A percentile compares a stretch with the other conserved stretches of the same genome.
Evolutionary conservation across 2,888 invertebrate species (phyloP).

Genomic region (Apotomis turbidana): DNA sequence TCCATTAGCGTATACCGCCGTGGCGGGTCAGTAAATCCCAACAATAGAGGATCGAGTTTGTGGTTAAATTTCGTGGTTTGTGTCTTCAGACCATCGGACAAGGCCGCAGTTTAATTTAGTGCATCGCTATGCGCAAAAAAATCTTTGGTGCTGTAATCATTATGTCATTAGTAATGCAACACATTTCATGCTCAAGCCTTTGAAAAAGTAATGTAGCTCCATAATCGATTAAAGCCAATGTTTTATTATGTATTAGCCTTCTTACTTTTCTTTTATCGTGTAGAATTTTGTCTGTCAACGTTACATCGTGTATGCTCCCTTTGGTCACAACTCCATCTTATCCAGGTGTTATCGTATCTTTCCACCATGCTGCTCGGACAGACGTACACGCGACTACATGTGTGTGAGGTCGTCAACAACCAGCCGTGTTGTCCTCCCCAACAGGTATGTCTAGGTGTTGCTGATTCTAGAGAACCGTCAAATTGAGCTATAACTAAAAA

Average conservation of each 20-base stretch:
- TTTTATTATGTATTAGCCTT: no score
- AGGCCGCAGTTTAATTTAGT: not conserved
- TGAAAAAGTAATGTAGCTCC: not conserved
- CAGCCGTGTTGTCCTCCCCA: constrained; percentile 91
- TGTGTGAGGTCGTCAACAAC: constrained; percentile 93
- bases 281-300: not conserved
- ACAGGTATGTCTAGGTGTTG: constrained; percentile 69
- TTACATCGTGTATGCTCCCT: constrained; percentile 28
- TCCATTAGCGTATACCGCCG: constrained; percentile 3
- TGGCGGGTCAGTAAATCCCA: not conserved
- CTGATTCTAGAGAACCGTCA: constrained; percentile 33
- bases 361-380: constrained; percentile 83
- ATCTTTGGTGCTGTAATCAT: not conserved
- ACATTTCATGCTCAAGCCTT: not conserved
- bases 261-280: not conserved
- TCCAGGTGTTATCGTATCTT: constrained; percentile 72
- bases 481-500: not conserved
- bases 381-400: constrained; percentile 96
- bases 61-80: constrained; percentile 15
- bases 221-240: no score
- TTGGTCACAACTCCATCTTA: constrained; percentile 47
- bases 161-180: not conserved
- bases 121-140: not conserved
- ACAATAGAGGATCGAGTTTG: constrained; percentile 9
- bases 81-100: constrained; percentile 5